Conservation (phyloP, 2,113 vertebrate genomes). For the Channa argus region DNA sequence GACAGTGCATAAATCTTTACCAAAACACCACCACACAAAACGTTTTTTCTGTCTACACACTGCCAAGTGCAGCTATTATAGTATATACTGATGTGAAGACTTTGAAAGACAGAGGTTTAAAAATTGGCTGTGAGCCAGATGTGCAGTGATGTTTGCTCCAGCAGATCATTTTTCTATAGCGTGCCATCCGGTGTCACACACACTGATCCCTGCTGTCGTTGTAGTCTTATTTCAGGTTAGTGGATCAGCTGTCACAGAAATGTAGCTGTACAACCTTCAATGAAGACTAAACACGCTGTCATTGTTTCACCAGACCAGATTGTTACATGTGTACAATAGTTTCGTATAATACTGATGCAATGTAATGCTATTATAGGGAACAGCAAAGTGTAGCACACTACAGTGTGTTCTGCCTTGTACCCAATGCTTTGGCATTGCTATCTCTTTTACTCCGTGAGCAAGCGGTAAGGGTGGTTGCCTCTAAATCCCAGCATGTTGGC, state of each 20-base stretch:
- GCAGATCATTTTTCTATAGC: slow-evolving; percentile 1
- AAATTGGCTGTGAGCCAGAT: slow-evolving; percentile 18
- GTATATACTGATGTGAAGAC: slow-evolving; percentile 29
- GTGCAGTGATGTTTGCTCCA: slow-evolving; percentile 32
- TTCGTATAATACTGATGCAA: slow-evolving; percentile 20
- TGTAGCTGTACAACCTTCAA: slow-evolving; percentile 16
- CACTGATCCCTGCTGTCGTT: slow-evolving; percentile 1
- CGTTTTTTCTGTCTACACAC: slow-evolving; percentile 3
- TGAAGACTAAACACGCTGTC: background rate
- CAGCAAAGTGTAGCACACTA: background rate
- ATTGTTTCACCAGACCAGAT: slow-evolving; percentile 11
- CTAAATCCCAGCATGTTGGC: slow-evolving; percentile 76
- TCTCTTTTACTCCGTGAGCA: slow-evolving; percentile 59
- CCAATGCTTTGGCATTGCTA: slow-evolving; percentile 43
- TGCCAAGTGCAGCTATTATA: slow-evolving; percentile 24
- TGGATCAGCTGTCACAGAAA: slow-evolving; percentile 21
- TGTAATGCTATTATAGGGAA: slow-evolving; percentile 22
- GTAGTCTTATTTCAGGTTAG: slow-evolving; percentile 1
- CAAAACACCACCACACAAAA: slow-evolving; percentile 12
- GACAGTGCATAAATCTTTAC: slow-evolving; percentile 61
- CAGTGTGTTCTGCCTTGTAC: slow-evolving; percentile 43
- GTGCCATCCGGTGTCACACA: slow-evolving; percentile 9
- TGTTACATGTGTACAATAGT: background rate
- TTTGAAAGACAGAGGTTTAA: slow-evolving; percentile 14
- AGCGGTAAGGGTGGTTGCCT: slow-evolving; percentile 46